Base-by-base conservation (phyloP, 2,888 invertebrate genomes). In the Diarsia dahlii region DNA sequence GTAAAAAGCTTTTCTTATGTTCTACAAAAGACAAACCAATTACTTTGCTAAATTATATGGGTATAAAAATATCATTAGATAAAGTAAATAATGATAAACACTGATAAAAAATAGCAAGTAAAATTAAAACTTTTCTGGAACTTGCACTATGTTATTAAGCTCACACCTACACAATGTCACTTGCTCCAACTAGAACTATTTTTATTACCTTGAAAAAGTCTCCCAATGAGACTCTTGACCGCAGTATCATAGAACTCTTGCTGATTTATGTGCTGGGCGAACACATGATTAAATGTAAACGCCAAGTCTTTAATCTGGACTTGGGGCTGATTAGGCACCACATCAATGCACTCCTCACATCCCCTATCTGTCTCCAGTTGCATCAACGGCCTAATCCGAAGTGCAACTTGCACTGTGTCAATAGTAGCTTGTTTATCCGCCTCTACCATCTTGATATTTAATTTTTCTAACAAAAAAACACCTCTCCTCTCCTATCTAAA, bases 261-360 rank as follows among this genome's bases (percentile, higher is more conserved):
- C 88, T 99, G 99, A 0, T 96, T 96, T 2, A 97, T 97, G n/a
- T 97, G 97, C 68, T 97, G 97, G 45, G 97, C 97, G 88, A 98
- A 98, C 0, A 98, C 98, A 96, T 98, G 97, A 93, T 99, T 99
- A 90, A 97, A 99, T 0, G 98, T 98, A 87, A 98, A 99, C 0
- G 97, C 97, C 82, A 98, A 97, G 67, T 98, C 98, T 70, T 97
- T 97, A 2, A 99, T 97, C 71, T 97, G 96, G 2, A 99, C 97
- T 93, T 99, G 99, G 0, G 97, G 97, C 75, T 97, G 96, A 0
- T 97, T 97, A 0, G 97, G 91, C 3, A 98, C 96, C 2, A 98
- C 97, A 39, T 98, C 97, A 13, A 99, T 95, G 81, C 98, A 98
- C 77, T 97, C 97, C 77, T 97, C 97, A 88, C 98, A 99, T 0